Evolutionary conservation across 2,888 invertebrate genomes (phyloP), one percentile per base, ranked within the genome.

Genomic region (Zele albiditarsus): DNA sequence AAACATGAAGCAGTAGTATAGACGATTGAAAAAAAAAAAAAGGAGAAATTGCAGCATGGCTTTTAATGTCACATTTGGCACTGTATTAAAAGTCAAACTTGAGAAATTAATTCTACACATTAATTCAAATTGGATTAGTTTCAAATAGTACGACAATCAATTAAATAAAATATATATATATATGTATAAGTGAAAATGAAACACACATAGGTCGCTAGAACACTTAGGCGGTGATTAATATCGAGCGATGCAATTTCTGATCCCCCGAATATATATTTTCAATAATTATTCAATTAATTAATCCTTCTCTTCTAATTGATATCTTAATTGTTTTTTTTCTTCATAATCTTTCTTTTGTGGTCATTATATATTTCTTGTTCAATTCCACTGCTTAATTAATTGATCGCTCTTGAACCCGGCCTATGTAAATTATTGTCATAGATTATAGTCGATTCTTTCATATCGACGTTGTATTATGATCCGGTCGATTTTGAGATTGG

Each of bases 381-480:
- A 57, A 42, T 31, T 65, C n/a, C 60, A 33, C 23, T 23, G 49
- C 31, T 46, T 62, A 60, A 66, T 46, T 42, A 58, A 60, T 46
- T 46, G 66, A 49, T 71, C 66, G 38, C 60, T 71, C 31, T 46
- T 67, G 76, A 70, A 67, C 73, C 53, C 73, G 46, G 63, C 70
- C 42, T 70, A 57, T 73, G 73, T 31, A 42, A 73, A 76, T 80
- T 79, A 80, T 81, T 78, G 80, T 79, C 78, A 73, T 77, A 79
- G 25, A 62, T 63, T 75, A 75, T 16, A 57, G 53, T 75, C 23
- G 58, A 42, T 74, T 71, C 28, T 74, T 82, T 88, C 87, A 89
- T 87, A 89, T 89, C 80, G 89, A 86, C 70, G 89, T 88, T 49
- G 89, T 88, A 60, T 88, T 86, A 75, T 83, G 85, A 63, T 89